Percentiles rank a stretch among this genome's conserved stretches.
phyloP scores from a whole-genome alignment of 2,797 vertebrate species.

The Arrhamphus sclerolepis region DNA sequence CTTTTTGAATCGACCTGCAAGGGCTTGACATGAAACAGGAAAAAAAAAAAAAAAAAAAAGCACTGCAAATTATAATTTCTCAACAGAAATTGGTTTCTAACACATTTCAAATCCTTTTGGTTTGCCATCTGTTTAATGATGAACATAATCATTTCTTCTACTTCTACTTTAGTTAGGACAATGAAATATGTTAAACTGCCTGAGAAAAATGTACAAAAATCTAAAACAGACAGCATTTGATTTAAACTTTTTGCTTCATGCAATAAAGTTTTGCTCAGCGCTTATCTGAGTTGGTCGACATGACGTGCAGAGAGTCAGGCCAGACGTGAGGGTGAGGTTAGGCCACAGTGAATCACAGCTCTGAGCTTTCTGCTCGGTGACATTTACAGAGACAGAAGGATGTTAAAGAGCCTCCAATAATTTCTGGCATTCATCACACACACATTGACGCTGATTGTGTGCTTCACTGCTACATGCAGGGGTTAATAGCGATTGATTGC shows the following conservation, averaged over 20 bases:
- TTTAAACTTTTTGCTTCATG: neutral
- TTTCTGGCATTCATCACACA: constrained; percentile 47
- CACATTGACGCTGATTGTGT: constrained; percentile 45
- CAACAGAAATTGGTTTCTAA: constrained; percentile 12
- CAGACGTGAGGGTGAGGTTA: constrained; percentile 33
- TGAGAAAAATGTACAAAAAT: constrained; percentile 11
- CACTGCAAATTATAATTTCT: constrained; percentile 7
- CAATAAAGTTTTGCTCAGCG: constrained; percentile 6
- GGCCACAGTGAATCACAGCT: constrained; percentile 42
- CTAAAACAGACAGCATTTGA: no score
- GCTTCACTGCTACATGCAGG: constrained; percentile 57
- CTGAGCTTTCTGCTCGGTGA: constrained; percentile 38
- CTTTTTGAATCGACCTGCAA: constrained; percentile 43
- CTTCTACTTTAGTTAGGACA: constrained; percentile 1
- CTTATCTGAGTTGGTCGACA: constrained; percentile 6
- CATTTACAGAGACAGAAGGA: constrained; percentile 51
- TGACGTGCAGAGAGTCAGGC: constrained; percentile 29
- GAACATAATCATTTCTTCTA: neutral
- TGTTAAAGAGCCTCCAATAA: constrained; percentile 43
- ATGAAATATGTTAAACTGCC: constrained; percentile 9
- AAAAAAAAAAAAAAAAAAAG: neutral
- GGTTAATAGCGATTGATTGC: constrained; percentile 77
- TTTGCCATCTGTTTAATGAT: constrained; percentile 1
- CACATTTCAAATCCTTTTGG: constrained; percentile 13
- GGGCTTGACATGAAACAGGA: constrained; percentile 27